Evolutionary conservation across 2,888 invertebrate genomes (phyloP), one percentile per base, ranked within the genome.

Genomic region (Erannis defoliaria): DNA sequence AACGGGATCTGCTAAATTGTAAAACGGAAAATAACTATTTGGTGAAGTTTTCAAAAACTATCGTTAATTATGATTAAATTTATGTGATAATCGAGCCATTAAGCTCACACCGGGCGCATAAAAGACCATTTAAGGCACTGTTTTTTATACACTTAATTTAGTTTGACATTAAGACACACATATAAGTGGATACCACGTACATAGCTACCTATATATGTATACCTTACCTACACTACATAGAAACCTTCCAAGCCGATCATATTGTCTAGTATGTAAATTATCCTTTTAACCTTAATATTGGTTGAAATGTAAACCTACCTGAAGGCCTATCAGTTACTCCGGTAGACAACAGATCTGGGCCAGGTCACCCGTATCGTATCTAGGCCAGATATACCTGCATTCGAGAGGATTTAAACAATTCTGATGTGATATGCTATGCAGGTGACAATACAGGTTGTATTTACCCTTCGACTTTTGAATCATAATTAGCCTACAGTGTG

Each of bases 321-420:
- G 59, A 53, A 43, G 23, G 37, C 51, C 56, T 71, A 71, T 74
- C 67, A 50, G 66, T 66, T 70, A 62, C 68, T 66, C 58, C 64
- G 65, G 67, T 62, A 61, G 33, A 26, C 35, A 64, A 55, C 38
- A 29, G 31, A 64, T 56, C 66, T 59, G 43, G 72, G 69, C 53
- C 57, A 70, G 62, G 67, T 64, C 66, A 64, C 74, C 74, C 74
- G 72, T 68, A 74, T 71, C 29, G 33, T n/a, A 55, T 58, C 55
- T 65, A 67, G 55, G 61, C 40, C 48, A 50, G 38, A 56, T 40
- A 43, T 46, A 54, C 61, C 35, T 46, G 48, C 48, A 56, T 62
- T 42, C 10, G 10, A 29, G 6, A 51, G 50, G 37, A 50, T 43
- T 35, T 42, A 35, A 29, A 58, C 9, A 35, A 43, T 50, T 57